Evolutionary conservation across 1,140 invertebrate genomes (phyloP), one percentile per base, ranked within the genome.

Genomic region (Brevipalpus yothersi): DNA sequence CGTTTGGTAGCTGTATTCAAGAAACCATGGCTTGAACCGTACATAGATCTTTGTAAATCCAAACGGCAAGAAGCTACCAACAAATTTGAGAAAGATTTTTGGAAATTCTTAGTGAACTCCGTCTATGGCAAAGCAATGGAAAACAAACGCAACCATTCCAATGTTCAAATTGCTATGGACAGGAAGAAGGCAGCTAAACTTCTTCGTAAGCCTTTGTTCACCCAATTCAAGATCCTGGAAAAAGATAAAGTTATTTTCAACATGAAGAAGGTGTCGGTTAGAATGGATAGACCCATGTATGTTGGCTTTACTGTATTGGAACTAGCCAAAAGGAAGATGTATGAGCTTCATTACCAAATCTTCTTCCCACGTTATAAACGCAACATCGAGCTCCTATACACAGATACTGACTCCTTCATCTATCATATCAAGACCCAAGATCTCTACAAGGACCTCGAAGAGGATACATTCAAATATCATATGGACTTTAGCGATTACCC

Each of bases 101-200:
- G 62, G 55, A 69, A 69, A 59, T 61, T 75, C 58, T 68, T 75
- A 61, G 73, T 72, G 63, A 75, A 75, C 66, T 65, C 69, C 3
- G 65, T 73, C 13, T 75, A 71, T 66, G 73, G 72, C 3, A 74
- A 74, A 69, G 71, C 70, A 2, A 74, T 74, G 67, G 72, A 75
- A 67, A 75, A 75, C 67, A 65, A 72, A 15, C 66, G 68, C 60
- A 73, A 75, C 58, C 63, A 68, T 63, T 66, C 67, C 39, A 65
- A 73, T 65, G 66, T 75, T 4, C 68, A 67, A 67, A 60, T 75
- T 65, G 67, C 65, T 40, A 60, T 31, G 51, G 68, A 67, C 65
- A 43, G 19, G 49, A 58, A 67, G 53, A 68, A 69, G 59, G 66
- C 65, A 21, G 58, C 67, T 65, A 64, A 65, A 49, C 62, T 69